Base-by-base conservation (phyloP, 2,113 vertebrate species). In the Daphoenositta chrysoptera region DNA sequence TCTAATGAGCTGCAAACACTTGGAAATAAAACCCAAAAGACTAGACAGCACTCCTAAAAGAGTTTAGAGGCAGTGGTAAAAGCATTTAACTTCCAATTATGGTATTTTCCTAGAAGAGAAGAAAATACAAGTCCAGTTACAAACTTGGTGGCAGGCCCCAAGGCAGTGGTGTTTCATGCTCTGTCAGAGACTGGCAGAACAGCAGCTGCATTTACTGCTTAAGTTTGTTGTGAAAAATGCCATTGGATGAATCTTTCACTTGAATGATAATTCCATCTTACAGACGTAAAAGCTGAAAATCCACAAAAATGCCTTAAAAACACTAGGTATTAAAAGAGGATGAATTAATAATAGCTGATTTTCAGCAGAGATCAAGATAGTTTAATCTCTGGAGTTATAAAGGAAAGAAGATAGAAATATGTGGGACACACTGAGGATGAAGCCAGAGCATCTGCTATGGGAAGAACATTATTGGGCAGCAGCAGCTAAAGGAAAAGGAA, bases 311-410 rank as follows among this genome's bases (percentile, higher is more conserved):
- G 45, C 85, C 64, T 83, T 73, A 13, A 89, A 92, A 69, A 7
- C 30, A 37, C 40, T 42, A 57, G 47, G 45, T 80, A 83, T 88
- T 97, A 93, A 85, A 83, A 37, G 45, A 57, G 79, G 88, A 88
- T 92, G 50, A 83, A 92, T 85, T 85, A 96, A 79, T 95, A 87
- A 82, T 85, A 89, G 61, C 73, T 85, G 84, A 60, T 90, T 90
- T 93, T 93, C 45, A 48, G 70, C 21, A 20, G 82, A 88, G 90
- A 28, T 94, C 82, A 88, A 86, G 95, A 80, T 53, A 69, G 53
- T 85, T 91, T 96, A 83, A 94, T 96, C 94, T 83, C 66, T 85
- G 48, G 75, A 69, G 70, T 77, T 95, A 80, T 3, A 35, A 3
- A 50, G 58, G 45, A 92, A 96, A 95, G 70, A 69, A 96, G 78